These are phyloP conservation scores for Ornithoptera alexandrae DNA, from an alignment of 2,888 invertebrate species.

Conservation along the genomic window DNA sequence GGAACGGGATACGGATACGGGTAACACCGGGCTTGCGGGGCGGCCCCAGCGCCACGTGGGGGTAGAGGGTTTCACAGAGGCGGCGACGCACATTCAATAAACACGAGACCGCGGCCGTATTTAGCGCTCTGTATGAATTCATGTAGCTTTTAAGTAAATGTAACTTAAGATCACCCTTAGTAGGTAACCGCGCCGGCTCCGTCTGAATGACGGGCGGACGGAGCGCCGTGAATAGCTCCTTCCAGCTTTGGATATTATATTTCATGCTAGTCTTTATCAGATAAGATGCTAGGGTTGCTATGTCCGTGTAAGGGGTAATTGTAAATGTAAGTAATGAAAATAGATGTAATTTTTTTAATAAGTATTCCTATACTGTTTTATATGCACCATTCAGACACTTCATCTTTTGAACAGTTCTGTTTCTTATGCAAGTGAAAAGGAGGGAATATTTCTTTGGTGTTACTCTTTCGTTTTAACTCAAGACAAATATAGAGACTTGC, in stretches of 20 bases:
- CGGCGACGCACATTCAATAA: conserved; percentile 18
- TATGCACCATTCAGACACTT: no score
- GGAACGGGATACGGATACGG: no score
- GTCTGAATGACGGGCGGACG: not conserved
- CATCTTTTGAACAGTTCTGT: not conserved
- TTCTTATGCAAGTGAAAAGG: not conserved
- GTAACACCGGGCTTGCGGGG: no score
- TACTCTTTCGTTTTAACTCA: not conserved
- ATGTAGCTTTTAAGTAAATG: conserved; percentile 29
- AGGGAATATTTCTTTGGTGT: not conserved
- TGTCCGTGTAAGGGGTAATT: not conserved
- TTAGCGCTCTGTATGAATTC: conserved; percentile 24
- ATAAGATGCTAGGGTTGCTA: conserved; percentile 9
- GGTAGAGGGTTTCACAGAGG: no score
- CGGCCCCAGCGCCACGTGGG: no score
- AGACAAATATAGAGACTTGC: no score
- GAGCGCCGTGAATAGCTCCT: conserved; percentile 5
- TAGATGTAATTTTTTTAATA: not conserved
- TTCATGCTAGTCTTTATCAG: conserved; percentile 12
- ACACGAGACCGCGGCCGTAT: conserved; percentile 12
- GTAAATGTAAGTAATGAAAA: not conserved
- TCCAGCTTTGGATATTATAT: conserved; percentile 25
- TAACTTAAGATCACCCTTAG: conserved; percentile 25
- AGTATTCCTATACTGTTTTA: not conserved
- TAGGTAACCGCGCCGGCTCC: conserved; percentile 16